A percentile compares a stretch with the other conserved stretches of the same genome.
Conservation (phyloP, 2,888 invertebrate genomes). For the Cinara cedri region DNA sequence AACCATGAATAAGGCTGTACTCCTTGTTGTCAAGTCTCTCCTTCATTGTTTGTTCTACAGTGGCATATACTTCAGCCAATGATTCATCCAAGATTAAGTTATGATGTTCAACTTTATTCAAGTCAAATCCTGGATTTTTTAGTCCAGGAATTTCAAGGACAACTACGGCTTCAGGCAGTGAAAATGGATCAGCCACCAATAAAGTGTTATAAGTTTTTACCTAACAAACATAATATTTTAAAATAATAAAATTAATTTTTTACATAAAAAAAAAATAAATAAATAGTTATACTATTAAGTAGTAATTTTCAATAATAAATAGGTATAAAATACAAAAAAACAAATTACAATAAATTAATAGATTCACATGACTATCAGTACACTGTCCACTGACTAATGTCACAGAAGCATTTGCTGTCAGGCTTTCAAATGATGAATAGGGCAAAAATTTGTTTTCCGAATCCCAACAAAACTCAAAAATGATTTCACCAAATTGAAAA, state of each 20-base stretch:
- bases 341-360: too few species aligned
- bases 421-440: too few species aligned
- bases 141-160: conserved; percentile 76
- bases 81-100: conserved; percentile 70
- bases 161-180: conserved; percentile 75
- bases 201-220: conserved; percentile 60
- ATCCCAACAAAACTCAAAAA: too few species aligned
- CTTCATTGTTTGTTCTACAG: conserved; percentile 45
- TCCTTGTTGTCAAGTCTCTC: conserved; percentile 68
- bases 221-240: conserved; percentile 4
- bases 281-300: neutral
- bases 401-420: too few species aligned
- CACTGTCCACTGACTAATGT: too few species aligned
- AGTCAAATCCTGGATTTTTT: conserved; percentile 62
- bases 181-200: conserved; percentile 73
- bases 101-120: conserved; percentile 66
- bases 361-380: too few species aligned
- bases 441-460: too few species aligned
- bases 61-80: conserved; percentile 68
- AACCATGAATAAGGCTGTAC: conserved; percentile 71
- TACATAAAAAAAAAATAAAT: neutral
- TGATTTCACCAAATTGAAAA: too few species aligned
- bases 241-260: neutral
- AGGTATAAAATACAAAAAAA: too few species aligned
- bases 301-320: neutral